Evolutionary conservation across 2,888 invertebrate species (phyloP).

Genomic region (Blomia tropicalis): DNA sequence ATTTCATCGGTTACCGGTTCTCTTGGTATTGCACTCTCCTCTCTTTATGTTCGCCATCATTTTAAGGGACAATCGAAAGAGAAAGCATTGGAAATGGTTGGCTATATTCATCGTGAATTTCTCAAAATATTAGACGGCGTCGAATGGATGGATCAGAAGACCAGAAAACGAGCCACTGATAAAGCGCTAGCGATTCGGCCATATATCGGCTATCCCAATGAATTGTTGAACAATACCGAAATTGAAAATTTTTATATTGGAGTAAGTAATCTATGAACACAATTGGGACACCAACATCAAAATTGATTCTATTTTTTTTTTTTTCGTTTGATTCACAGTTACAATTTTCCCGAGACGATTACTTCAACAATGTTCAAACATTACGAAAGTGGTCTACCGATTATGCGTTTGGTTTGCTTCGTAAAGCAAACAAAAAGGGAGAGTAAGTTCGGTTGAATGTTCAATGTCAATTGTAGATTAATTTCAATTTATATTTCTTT

Average conservation of each 20-base stretch:
- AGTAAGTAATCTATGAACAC: constrained; percentile 25
- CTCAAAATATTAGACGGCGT: constrained; percentile 55
- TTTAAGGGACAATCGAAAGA: constrained; percentile 69
- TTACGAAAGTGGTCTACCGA: constrained; percentile 63
- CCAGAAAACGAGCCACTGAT: constrained; percentile 44
- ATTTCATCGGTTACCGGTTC: constrained; percentile 42
- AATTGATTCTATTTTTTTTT: background rate
- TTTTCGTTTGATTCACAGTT: constrained; percentile 41
- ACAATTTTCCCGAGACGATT: constrained; percentile 51
- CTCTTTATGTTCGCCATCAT: constrained; percentile 68
- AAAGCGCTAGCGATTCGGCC: constrained; percentile 29
- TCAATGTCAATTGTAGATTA: background rate
- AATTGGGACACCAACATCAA: background rate
- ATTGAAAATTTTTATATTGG: constrained; percentile 28
- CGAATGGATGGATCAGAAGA: constrained; percentile 81
- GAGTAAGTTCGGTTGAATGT: constrained; percentile 29
- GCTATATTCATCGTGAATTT: constrained; percentile 65
- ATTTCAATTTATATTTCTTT: background rate
- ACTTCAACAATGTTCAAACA: constrained; percentile 58
- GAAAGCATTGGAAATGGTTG: constrained; percentile 64
- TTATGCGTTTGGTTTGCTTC: constrained; percentile 56
- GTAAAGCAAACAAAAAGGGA: constrained; percentile 43
- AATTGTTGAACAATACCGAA: constrained; percentile 29
- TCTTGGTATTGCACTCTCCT: constrained; percentile 34
- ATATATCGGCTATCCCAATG: constrained; percentile 31